Evolutionary conservation across 2,888 invertebrate genomes (phyloP).

Genomic region (Ernsta delagoae): DNA sequence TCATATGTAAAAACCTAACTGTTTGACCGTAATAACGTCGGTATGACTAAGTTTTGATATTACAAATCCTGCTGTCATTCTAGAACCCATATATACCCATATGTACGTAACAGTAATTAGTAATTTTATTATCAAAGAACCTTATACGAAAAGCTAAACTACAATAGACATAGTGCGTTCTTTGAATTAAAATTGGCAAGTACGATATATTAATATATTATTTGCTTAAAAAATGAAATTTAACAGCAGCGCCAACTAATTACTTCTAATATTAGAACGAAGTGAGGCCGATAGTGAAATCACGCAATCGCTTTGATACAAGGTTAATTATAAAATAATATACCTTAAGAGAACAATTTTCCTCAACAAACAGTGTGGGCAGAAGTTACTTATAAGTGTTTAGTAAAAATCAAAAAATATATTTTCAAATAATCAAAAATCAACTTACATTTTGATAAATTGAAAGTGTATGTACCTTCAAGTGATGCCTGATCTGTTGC

Average conservation of each 20-base stretch:
- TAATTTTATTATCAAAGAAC: background rate
- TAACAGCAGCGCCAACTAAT: background rate
- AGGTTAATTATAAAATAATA: background rate
- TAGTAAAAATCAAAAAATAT: too few species aligned
- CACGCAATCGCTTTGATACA: background rate
- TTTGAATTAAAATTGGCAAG: too few species aligned
- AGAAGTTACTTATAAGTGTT: background rate
- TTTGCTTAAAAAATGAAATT: background rate
- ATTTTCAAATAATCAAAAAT: background rate
- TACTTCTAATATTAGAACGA: background rate
- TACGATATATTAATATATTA: too few species aligned
- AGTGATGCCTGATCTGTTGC: conserved; percentile 94
- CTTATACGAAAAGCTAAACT: background rate
- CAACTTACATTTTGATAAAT: conserved; percentile 32
- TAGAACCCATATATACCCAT: background rate
- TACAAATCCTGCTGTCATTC: background rate
- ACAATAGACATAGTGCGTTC: too few species aligned
- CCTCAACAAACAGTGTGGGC: background rate
- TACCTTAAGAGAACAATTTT: too few species aligned
- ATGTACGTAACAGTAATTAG: background rate
- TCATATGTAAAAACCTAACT: too few species aligned
- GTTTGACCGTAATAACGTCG: background rate
- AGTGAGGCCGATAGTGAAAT: background rate
- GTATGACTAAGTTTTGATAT: background rate
- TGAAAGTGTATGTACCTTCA: conserved; percentile 86